phyloP scores from a whole-genome alignment of 2,113 vertebrate genomes.

The Steatornis caripensis region DNA sequence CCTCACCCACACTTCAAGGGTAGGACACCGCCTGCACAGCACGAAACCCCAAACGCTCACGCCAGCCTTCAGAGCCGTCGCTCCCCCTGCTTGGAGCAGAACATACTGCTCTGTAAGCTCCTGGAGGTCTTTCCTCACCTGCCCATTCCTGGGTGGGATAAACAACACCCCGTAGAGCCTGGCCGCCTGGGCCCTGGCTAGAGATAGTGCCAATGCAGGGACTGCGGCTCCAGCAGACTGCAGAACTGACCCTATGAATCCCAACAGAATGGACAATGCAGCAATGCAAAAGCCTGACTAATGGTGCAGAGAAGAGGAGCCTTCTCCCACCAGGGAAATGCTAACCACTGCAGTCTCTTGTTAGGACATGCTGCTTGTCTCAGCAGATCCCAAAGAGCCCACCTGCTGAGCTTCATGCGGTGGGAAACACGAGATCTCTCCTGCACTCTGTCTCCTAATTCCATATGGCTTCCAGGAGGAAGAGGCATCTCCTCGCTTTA shows the following conservation, averaged over 20 bases:
- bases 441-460: background rate
- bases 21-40: background rate
- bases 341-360: background rate
- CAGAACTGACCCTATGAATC: background rate
- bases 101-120: background rate
- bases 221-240: background rate
- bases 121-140: background rate
- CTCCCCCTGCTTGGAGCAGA: background rate
- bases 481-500: background rate
- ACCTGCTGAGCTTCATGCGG: background rate
- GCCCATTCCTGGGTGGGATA: constrained; percentile 17
- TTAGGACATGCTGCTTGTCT: background rate
- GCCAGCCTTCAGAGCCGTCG: background rate
- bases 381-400: background rate
- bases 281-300: background rate
- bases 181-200: background rate
- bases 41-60: accelerated
- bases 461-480: background rate
- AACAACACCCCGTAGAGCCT: background rate
- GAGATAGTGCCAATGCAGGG: background rate
- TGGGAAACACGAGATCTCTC: background rate
- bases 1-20: background rate
- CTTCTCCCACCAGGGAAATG: background rate
- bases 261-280: background rate
- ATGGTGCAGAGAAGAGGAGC: background rate